Conservation (phyloP, 2,797 vertebrate genomes). For the Holocentrus rufus region DNA sequence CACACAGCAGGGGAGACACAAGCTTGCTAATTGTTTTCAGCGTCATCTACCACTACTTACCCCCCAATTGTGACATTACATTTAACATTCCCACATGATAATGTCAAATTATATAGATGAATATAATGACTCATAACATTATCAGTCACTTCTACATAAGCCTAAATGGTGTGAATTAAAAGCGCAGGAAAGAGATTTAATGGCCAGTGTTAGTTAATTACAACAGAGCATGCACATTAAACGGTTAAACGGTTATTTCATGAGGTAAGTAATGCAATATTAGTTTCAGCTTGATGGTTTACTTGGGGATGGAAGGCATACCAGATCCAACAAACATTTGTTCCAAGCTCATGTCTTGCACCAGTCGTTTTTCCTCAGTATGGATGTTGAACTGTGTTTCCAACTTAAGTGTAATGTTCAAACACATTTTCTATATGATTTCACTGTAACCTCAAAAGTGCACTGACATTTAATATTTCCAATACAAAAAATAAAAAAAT, state of each 20-base stretch:
- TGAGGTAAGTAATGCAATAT: slow-evolving; percentile 81
- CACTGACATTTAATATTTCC: slow-evolving; percentile 8
- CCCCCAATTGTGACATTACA: slow-evolving; percentile 53
- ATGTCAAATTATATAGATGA: slow-evolving; percentile 54
- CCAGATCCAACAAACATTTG: slow-evolving; percentile 66
- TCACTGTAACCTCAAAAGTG: slow-evolving; percentile 1
- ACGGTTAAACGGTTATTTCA: slow-evolving; percentile 79
- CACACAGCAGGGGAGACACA: slow-evolving; percentile 85
- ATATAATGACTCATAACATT: slow-evolving; percentile 65
- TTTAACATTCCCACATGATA: slow-evolving; percentile 52
- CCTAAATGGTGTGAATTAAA: slow-evolving; percentile 69
- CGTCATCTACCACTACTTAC: slow-evolving; percentile 59
- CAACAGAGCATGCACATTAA: slow-evolving; percentile 82
- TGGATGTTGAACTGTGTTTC: slow-evolving; percentile 22
- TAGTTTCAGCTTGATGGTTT: slow-evolving; percentile 81
- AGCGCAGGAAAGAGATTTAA: slow-evolving; percentile 76
- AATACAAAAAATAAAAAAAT: slow-evolving; percentile 11
- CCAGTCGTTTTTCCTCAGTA: slow-evolving; percentile 46
- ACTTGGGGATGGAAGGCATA: slow-evolving; percentile 75
- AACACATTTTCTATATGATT: slow-evolving; percentile 9
- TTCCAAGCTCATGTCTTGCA: slow-evolving; percentile 57
- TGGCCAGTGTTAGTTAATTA: slow-evolving; percentile 79
- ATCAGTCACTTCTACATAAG: slow-evolving; percentile 46
- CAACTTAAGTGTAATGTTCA: slow-evolving; percentile 17
- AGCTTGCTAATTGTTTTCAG: slow-evolving; percentile 73